Base-by-base conservation (phyloP, 1,140 invertebrate genomes). In the Octopus bimaculoides region DNA sequence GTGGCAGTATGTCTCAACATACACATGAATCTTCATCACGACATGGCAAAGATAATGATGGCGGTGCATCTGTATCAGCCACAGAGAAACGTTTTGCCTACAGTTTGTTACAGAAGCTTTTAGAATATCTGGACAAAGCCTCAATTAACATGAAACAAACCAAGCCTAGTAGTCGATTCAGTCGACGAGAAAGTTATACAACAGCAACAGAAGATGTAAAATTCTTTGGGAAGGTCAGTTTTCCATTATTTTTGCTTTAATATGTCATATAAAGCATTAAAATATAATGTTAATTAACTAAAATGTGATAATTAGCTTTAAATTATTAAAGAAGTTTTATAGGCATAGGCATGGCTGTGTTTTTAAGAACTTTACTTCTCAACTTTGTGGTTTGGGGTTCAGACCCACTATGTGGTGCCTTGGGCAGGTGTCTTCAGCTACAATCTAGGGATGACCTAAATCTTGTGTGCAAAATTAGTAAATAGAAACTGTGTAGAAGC, bases 191-290 rank as follows among this genome's bases (percentile, higher is more conserved):
- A 55, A 98, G 96, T 79, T 99, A 98, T 89, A 97, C 97, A 87
- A 97, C 95, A 0, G 96, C 97, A 9, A 96, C 96, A 0, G 93
- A 97, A 71, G 98, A 99, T 91, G 99, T 99, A 75, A 99, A 99
- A 90, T 99, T 99, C 92, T 99, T 99, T 91, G 97, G 96, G 20
- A 99, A 99, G 92, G 97, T 95, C 26, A 77, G 66, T 71, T 12
- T 61, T 61, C 17, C 56, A 41, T 41, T 41, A 41, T 41, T 41
- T 41, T 41, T 41, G 26, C 26, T 41, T 41, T 3, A 41, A 41
- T 41, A 41, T 41, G 26, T 41, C 26, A 41, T 41, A 41, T 41
- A 41, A 41, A 41, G 26, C 26, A 41, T 41, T 41, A 41, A 41
- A 41, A 41, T 41, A 41, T 41, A 41, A 41, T 41, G 26, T 41